These are phyloP conservation scores for Euphydryas editha DNA, from an alignment of 2,888 invertebrate genomes.

Conservation along the genomic window DNA sequence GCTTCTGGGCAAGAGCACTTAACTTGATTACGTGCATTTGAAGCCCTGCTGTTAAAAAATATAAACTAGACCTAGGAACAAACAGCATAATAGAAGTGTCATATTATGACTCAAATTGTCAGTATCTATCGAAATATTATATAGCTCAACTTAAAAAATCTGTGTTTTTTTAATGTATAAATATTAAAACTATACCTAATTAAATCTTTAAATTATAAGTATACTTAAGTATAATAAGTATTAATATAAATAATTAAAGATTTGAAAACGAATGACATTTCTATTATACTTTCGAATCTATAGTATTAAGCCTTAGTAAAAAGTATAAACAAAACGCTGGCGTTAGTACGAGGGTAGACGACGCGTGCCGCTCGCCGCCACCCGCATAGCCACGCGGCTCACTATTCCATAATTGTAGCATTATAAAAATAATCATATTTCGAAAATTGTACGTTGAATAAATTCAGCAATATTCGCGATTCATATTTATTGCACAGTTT, in stretches of 20 bases:
- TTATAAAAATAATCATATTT: constrained; percentile 48
- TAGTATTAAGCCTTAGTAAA: constrained; percentile 55
- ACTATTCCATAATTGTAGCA: constrained; percentile 63
- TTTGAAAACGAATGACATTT: neutral
- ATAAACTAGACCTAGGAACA: constrained; percentile 48
- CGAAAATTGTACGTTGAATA: neutral
- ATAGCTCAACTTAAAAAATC: neutral
- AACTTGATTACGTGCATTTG: constrained; percentile 78
- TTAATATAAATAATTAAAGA: too few relatives aligned
- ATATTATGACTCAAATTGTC: neutral
- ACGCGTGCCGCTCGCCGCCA: constrained; percentile 50
- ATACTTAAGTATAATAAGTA: too few relatives aligned
- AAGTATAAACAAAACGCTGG: constrained; percentile 51
- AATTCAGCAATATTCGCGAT: too few relatives aligned
- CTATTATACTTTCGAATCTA: neutral
- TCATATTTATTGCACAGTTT: too few relatives aligned
- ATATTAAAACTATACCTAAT: neutral
- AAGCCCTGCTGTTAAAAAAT: constrained; percentile 61
- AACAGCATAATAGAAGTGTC: neutral
- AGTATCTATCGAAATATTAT: neutral
- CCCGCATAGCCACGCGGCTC: constrained; percentile 56
- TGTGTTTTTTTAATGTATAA: neutral
- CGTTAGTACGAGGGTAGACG: constrained; percentile 42
- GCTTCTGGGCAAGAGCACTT: constrained; percentile 76
- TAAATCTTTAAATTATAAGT: too few relatives aligned